Evolutionary conservation across 2,888 invertebrate genomes (phyloP).

Genomic region (Agriopis leucophaearia): DNA sequence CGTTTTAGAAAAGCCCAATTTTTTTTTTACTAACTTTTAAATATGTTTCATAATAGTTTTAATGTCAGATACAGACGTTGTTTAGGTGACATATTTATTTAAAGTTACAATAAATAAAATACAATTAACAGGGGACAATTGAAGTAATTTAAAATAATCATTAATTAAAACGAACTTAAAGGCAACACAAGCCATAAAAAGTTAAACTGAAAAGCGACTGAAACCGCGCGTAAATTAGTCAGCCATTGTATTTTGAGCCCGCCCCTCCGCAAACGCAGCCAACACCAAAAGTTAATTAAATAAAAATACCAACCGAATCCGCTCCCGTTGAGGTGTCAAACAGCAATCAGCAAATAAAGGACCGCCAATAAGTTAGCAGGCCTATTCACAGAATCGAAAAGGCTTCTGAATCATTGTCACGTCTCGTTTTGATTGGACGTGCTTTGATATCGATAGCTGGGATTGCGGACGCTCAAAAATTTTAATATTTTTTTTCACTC

Average conservation of each 20-base stretch:
- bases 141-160: slow-evolving; percentile 51
- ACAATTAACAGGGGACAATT: neutral
- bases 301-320: slow-evolving; percentile 76
- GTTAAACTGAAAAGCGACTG: slow-evolving; percentile 65
- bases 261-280: slow-evolving; percentile 34
- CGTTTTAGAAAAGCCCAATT: too few species aligned
- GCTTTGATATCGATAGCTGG: slow-evolving; percentile 84
- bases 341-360: slow-evolving; percentile 83
- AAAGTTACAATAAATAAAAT: neutral
- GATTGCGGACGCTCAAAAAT: slow-evolving; percentile 79
- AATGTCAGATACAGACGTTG: too few species aligned
- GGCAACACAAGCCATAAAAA: slow-evolving; percentile 61
- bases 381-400: slow-evolving; percentile 81
- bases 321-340: slow-evolving; percentile 77
- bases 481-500: slow-evolving; percentile 75
- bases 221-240: slow-evolving; percentile 76
- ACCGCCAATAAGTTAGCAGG: slow-evolving; percentile 82
- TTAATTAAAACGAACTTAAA: slow-evolving; percentile 60
- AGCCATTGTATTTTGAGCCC: slow-evolving; percentile 70
- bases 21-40: too few species aligned
- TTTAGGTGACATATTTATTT: too few species aligned
- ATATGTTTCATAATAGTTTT: too few species aligned
- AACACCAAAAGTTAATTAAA: slow-evolving; percentile 46
- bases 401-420: slow-evolving; percentile 84
- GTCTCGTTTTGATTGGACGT: slow-evolving; percentile 85